Base-by-base conservation (phyloP, 1,140 invertebrate genomes). In the Ceratoteleas bidentatus region DNA sequence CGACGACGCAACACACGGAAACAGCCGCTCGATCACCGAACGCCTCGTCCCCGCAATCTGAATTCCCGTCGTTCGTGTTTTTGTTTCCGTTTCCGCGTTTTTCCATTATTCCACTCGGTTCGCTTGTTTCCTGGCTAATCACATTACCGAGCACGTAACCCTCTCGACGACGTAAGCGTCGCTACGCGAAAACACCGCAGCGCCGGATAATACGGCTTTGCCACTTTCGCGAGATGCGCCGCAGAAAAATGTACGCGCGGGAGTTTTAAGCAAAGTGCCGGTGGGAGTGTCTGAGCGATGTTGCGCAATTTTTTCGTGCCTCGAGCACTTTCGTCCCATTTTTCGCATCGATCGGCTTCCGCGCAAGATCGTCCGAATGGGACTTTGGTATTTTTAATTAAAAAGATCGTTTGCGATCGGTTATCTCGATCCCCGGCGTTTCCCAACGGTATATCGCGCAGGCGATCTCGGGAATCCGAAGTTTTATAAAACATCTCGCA, bases 181-280 rank as follows among this genome's bases (percentile, higher is more conserved):
- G 50, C 36, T 54, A 40, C 60, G 52, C 64, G 50, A 58, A 81
- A 81, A 77, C 53, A 76, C 10, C 32, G 10, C 8, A n/a, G 70
- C 13, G 32, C 11, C 10, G 69, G 79, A 80, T 84, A 82, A 86
- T 84, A 66, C 77, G 32, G 69, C 75, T 83, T 79, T 83, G 62
- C 75, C 61, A 84, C 77, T 86, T 77, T 69, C 43, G 36, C 45
- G 33, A 74, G 47, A 58, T 56, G 61, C 33, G 40, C 52, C 14
- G 16, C 11, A 1, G 43, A 50, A 61, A 76, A 64, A 62, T 73
- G 66, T 40, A 47, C 52, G 11, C 36, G 11, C 36, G n/a, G 13
- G 56, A 52, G 56, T 57, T 72, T 74, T 52, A 24, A 53, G 56
- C 38, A 9, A 60, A 53, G 57, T 70, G 34, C 34, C 33, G 57